Conservation (phyloP, 2,888 invertebrate genomes). For the Tenthredo mesomela region DNA sequence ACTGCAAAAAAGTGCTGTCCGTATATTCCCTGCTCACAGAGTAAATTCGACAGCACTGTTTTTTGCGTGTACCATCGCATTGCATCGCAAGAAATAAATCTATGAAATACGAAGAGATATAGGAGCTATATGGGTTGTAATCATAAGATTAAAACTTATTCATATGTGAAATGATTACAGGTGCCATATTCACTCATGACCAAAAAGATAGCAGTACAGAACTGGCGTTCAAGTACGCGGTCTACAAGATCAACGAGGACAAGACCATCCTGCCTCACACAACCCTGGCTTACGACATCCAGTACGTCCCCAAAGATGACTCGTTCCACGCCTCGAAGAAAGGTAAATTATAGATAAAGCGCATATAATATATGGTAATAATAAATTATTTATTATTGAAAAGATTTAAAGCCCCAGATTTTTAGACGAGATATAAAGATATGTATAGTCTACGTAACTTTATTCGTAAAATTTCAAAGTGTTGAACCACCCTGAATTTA, state of each 20-base stretch:
- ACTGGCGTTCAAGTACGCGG: constrained; percentile 90
- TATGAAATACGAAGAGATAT: not conserved
- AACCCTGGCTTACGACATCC: constrained; percentile 86
- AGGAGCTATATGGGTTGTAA: not conserved
- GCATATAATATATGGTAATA: too few species aligned
- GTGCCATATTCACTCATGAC: constrained; percentile 88
- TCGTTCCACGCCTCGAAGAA: constrained; percentile 90
- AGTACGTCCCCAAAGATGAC: constrained; percentile 87
- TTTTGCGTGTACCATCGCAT: not conserved
- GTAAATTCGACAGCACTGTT: too few species aligned
- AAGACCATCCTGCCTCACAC: constrained; percentile 86
- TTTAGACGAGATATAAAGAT: not conserved
- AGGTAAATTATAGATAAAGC: constrained; percentile 78
- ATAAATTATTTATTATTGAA: not conserved
- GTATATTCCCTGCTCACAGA: too few species aligned
- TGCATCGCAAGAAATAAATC: not conserved
- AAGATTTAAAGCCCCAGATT: not conserved
- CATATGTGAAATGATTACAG: constrained; percentile 79
- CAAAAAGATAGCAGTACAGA: constrained; percentile 86
- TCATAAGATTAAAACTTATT: not conserved
- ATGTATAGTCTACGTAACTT: not conserved
- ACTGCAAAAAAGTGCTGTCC: too few species aligned
- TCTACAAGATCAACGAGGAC: constrained; percentile 88
- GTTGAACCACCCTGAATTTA: constrained; percentile 13
- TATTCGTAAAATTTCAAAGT: not conserved